Evolutionary conservation across 2,113 vertebrate species (phyloP), one percentile per base, ranked within the genome.

Genomic region (Notarius lentiginosus): DNA sequence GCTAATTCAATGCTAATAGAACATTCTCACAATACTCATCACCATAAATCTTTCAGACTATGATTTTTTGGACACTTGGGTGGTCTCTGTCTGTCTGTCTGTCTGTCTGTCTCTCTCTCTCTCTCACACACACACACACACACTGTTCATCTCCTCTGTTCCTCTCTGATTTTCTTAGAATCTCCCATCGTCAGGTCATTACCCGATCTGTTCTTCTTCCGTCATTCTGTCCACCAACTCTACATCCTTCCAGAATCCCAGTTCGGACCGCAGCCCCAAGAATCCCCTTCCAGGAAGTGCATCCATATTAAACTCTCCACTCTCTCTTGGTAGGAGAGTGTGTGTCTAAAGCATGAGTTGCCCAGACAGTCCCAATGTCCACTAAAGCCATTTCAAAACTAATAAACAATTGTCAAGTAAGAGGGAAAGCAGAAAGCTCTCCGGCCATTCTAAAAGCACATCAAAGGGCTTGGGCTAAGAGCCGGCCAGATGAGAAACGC

Each of bases 401-500:
- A 95, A 97, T 98, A 98, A 99, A 99, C 97, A 98, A 93, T 96
- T 96, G 97, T 97, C 97, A 96, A 93, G 90, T 89, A 82, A 93
- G 95, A 97, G 93, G 92, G 93, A 95, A 95, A 96, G 96, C 98
- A 97, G 97, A 96, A 93, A 93, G 94, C 94, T 94, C 77, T 75
- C 49, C 73, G 92, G 79, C 86, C 95, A 95, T 95, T 95, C 94
- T 95, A 94, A 94, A 92, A 94, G 95, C 95, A 97, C 95, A 97
- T 99, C 96, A 98, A 98, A 98, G 96, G 70, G 80, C 88, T 89
- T 0, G 73, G 89, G 87, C 90, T 90, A 90, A 92, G 91, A 93
- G 90, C 89, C 90, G 87, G 75, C 87, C 87, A 0, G 0, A 7
- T 91, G 87, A 89, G 91, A 91, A 92, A 91, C 83, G 30, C 88